Conservation (phyloP, 1,140 invertebrate genomes). For the Procambarus clarkii region DNA sequence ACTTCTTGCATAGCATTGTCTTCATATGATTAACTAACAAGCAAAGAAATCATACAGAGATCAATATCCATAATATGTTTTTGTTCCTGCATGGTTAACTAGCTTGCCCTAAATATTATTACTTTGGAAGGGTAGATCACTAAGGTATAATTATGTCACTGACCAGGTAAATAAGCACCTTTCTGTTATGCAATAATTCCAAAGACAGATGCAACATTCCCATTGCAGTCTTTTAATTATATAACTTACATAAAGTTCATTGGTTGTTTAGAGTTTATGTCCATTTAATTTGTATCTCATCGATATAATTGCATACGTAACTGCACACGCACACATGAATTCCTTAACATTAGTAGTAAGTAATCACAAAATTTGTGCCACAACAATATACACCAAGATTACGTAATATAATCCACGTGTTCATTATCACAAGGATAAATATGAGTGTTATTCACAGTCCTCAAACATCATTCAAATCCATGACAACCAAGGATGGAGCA, state of each 20-base stretch:
- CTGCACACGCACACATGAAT: neutral
- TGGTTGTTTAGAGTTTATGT: neutral
- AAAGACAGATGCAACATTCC: neutral
- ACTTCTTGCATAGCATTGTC: neutral
- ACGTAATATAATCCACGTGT: neutral
- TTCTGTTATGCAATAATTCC: conserved; percentile 9
- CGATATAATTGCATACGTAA: neutral
- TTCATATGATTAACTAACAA: neutral
- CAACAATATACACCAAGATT: neutral
- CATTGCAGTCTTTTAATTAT: neutral
- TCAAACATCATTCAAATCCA: neutral
- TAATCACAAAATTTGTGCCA: neutral
- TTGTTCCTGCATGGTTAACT: neutral
- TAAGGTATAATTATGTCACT: neutral
- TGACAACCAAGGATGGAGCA: neutral
- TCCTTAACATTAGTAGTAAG: neutral
- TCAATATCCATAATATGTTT: neutral
- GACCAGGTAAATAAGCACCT: conserved; percentile 13
- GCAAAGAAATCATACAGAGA: neutral
- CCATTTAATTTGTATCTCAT: neutral
- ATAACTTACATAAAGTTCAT: neutral
- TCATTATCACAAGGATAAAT: neutral
- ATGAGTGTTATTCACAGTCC: neutral
- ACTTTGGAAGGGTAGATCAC: neutral
- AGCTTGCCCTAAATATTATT: conserved; percentile 2